These are phyloP conservation scores for Nilaparvata lugens DNA, from an alignment of 1,140 invertebrate species.

Conservation along the genomic window DNA sequence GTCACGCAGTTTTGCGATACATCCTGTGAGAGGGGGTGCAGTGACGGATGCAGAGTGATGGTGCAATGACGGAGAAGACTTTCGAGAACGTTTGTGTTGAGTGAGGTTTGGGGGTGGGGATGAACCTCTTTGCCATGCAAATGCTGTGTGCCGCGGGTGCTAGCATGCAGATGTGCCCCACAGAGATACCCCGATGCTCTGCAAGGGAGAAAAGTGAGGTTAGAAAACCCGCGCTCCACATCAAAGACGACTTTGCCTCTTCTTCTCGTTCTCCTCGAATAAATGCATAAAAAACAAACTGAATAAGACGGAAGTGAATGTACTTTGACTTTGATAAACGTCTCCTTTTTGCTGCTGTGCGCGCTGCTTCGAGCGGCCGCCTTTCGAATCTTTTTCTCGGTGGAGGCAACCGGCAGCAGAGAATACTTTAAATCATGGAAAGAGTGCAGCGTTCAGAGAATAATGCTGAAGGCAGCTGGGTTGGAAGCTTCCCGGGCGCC, in stretches of 20 bases:
- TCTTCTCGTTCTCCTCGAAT: neutral
- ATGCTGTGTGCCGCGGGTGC: neutral
- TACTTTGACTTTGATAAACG: conserved; percentile 3
- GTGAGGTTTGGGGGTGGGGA: neutral
- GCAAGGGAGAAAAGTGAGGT: neutral
- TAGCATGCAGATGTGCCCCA: neutral
- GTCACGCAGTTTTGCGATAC: too few species aligned
- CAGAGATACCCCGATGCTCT: neutral
- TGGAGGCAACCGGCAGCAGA: too few species aligned
- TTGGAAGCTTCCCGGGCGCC: too few species aligned
- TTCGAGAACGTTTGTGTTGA: too few species aligned
- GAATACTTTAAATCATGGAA: too few species aligned
- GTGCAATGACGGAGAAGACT: too few species aligned
- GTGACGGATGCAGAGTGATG: too few species aligned
- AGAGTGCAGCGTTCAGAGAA: too few species aligned
- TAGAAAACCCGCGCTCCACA: neutral
- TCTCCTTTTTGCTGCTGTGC: neutral
- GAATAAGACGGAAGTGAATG: neutral
- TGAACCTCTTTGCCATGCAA: neutral
- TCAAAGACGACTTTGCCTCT: neutral
- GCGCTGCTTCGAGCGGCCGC: neutral
- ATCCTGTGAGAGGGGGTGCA: too few species aligned
- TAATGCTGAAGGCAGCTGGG: too few species aligned
- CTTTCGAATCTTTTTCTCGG: neutral
- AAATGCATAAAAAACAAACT: conserved; percentile 2